Conservation (phyloP, 2,113 vertebrate genomes). For the Caretta caretta region DNA sequence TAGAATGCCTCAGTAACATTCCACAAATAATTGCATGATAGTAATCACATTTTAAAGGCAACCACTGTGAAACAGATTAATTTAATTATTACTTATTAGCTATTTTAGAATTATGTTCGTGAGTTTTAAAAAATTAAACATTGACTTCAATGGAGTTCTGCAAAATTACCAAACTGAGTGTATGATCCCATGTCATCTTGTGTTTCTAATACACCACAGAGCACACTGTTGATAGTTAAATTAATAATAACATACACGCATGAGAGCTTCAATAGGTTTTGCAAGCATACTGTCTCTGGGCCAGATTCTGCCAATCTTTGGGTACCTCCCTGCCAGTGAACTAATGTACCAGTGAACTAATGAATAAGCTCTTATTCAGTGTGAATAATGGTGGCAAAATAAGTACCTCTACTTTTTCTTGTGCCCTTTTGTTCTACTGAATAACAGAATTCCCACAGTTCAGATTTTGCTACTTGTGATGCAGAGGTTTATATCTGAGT, state of each 20-base stretch:
- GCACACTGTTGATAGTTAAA: background rate
- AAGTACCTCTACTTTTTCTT: conserved; percentile 30
- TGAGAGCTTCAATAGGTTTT: background rate
- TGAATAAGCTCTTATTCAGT: background rate
- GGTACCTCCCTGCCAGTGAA: conserved; percentile 2
- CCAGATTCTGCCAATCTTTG: conserved; percentile 42
- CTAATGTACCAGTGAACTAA: background rate
- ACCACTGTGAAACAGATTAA: background rate
- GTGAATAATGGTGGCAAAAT: conserved; percentile 34
- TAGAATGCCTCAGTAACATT: background rate
- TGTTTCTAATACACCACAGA: background rate
- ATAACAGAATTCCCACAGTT: conserved; percentile 18
- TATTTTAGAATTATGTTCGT: background rate
- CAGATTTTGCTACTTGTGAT: conserved; percentile 49
- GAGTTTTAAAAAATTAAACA: background rate
- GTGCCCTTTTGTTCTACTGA: conserved; percentile 25
- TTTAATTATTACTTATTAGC: background rate
- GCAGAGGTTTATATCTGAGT: conserved; percentile 61
- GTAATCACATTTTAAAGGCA: conserved; percentile 37
- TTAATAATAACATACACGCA: background rate
- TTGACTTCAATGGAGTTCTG: background rate
- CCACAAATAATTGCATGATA: background rate
- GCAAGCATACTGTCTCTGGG: background rate
- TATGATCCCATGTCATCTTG: background rate
- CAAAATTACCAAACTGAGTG: background rate